Evolutionary conservation across 2,113 vertebrate genomes (phyloP).

Genomic region (Pterocles orientalis): DNA sequence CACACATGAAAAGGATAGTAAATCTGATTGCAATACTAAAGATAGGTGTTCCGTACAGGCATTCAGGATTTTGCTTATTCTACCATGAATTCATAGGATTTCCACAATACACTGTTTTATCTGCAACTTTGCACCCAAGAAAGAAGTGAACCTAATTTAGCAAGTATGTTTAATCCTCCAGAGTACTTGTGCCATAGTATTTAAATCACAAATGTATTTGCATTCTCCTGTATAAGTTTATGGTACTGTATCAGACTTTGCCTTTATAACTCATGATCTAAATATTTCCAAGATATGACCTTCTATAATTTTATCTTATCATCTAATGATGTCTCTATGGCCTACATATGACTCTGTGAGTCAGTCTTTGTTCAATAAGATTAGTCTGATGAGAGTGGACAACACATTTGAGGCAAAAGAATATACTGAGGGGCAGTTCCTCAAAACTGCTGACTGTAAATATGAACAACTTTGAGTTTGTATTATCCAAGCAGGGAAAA

Average conservation of each 20-base stretch:
- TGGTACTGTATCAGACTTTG: not conserved
- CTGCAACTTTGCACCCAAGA: not conserved
- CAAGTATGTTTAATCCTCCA: not conserved
- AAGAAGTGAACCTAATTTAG: not conserved
- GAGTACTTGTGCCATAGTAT: not conserved
- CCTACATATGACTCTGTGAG: not conserved
- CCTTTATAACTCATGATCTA: constrained; percentile 43
- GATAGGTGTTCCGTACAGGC: not conserved
- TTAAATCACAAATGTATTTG: constrained; percentile 6
- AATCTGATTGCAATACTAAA: not conserved
- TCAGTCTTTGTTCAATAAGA: not conserved
- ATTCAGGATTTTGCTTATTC: not conserved
- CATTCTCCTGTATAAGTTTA: not conserved
- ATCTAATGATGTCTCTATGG: not conserved
- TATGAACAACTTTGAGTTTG: constrained; percentile 17
- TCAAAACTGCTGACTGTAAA: constrained; percentile 52
- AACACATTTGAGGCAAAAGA: not conserved
- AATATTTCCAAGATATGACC: constrained; percentile 20
- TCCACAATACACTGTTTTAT: not conserved
- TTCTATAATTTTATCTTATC: not conserved
- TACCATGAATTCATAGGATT: not conserved
- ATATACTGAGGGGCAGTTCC: not conserved
- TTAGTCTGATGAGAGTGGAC: not conserved
- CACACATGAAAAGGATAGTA: fast-evolving
- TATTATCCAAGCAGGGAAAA: constrained; percentile 20